Evolutionary conservation across 1,140 invertebrate genomes (phyloP).

Genomic region (Drosophila sp.): DNA sequence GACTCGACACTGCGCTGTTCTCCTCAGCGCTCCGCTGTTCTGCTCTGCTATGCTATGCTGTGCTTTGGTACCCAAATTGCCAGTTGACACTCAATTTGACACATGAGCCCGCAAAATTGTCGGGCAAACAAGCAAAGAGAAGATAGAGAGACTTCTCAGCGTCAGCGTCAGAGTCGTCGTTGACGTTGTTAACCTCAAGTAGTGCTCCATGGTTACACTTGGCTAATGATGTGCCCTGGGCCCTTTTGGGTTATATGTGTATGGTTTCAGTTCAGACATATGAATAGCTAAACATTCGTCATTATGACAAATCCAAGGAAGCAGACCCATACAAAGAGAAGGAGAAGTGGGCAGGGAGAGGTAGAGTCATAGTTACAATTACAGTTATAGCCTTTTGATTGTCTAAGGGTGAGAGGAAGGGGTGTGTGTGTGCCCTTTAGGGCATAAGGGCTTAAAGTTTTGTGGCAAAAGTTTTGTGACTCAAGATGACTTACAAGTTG

Average conservation of each 20-base stretch:
- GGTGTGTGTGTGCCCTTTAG: neutral
- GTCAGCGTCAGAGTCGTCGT: conserved; percentile 18
- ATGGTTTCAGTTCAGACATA: conserved; percentile 55
- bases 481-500: conserved; percentile 6
- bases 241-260: conserved; percentile 37
- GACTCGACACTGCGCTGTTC: conserved; percentile 6
- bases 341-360: neutral
- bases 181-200: conserved; percentile 64
- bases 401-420: conserved; percentile 20
- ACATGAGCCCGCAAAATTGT: conserved; percentile 68
- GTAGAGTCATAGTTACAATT: conserved; percentile 43
- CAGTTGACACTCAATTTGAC: conserved; percentile 82
- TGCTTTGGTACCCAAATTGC: conserved; percentile 66
- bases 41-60: conserved; percentile 9
- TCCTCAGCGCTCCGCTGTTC: neutral
- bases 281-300: conserved; percentile 74
- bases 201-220: conserved; percentile 68
- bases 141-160: conserved; percentile 14
- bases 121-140: conserved; percentile 20
- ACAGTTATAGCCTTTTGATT: conserved; percentile 26
- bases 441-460: conserved; percentile 14
- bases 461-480: conserved; percentile 40
- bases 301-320: conserved; percentile 58
- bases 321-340: neutral
- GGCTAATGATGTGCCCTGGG: conserved; percentile 74